Conservation (phyloP, 2,113 vertebrate genomes). For the Pelvicachromis taeniatus region DNA sequence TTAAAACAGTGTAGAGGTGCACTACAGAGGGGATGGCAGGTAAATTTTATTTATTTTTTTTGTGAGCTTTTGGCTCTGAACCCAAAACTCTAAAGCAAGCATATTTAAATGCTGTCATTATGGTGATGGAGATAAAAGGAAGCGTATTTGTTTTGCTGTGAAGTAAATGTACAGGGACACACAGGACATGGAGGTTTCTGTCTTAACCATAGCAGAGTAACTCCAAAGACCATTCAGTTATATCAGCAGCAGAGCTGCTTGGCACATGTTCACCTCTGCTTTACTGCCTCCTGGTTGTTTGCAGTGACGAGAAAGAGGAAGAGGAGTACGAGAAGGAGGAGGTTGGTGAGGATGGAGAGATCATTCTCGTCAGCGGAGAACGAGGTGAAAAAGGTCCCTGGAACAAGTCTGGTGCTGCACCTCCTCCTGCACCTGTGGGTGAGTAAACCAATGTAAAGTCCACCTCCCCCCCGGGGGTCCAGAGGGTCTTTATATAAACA, state of each 20-base stretch:
- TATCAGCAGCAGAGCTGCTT: not conserved
- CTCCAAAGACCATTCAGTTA: not conserved
- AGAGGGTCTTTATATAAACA: not conserved
- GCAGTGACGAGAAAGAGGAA: slow-evolving; percentile 88
- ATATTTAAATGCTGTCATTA: not conserved
- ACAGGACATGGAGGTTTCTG: not conserved
- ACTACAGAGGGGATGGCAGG: not conserved
- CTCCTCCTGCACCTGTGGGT: slow-evolving; percentile 79
- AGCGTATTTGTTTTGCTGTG: not conserved
- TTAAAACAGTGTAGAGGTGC: not conserved
- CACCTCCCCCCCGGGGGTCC: not conserved
- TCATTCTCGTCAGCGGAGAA: slow-evolving; percentile 79
- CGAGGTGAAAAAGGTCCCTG: slow-evolving; percentile 80
- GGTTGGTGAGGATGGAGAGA: slow-evolving; percentile 86
- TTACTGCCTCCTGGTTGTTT: slow-evolving; percentile 1
- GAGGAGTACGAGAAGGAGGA: slow-evolving; percentile 93
- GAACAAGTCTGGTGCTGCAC: slow-evolving; percentile 85
- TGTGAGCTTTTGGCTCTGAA: not conserved
- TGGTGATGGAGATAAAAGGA: not conserved
- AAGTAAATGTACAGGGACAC: not conserved
- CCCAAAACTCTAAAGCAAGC: not conserved
- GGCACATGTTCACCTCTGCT: not conserved
- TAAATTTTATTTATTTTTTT: not conserved
- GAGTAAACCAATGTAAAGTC: slow-evolving; percentile 42
- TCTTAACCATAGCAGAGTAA: not conserved